These are phyloP conservation scores for Drosophila asahinai DNA, from an alignment of 1,140 invertebrate species.

Conservation along the genomic window DNA sequence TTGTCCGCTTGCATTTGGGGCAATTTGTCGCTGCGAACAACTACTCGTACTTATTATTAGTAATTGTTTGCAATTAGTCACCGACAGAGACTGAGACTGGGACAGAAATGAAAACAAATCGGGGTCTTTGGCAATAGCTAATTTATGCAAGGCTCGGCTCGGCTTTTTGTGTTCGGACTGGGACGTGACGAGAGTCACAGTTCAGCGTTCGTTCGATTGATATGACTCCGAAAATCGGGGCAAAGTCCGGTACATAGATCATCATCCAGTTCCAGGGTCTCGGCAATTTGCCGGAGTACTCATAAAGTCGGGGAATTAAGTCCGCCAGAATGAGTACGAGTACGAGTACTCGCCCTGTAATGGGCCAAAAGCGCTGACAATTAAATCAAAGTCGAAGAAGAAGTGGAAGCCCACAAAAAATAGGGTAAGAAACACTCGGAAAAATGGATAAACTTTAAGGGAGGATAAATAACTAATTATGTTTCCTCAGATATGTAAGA, in stretches of 20 bases:
- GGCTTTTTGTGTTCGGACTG: constrained; percentile 5
- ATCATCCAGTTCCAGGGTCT: constrained; percentile 23
- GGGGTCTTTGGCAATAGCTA: constrained; percentile 35
- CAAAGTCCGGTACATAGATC: constrained; percentile 27
- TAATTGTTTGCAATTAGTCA: constrained; percentile 66
- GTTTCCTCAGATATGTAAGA: too few species aligned
- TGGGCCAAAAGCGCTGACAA: constrained; percentile 33
- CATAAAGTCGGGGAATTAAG: constrained; percentile 26
- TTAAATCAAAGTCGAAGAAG: constrained; percentile 42
- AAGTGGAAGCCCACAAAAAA: background rate
- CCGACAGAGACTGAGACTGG: constrained; percentile 13
- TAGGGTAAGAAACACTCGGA: background rate
- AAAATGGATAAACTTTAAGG: background rate
- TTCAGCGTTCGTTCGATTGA: constrained; percentile 30
- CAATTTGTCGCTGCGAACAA: constrained; percentile 29
- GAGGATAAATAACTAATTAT: background rate
- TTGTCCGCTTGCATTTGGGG: constrained; percentile 38
- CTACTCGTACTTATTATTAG: constrained; percentile 42
- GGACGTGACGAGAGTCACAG: constrained; percentile 34
- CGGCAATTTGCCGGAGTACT: constrained; percentile 8
- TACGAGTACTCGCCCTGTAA: background rate
- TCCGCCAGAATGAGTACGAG: background rate
- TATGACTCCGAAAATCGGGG: constrained; percentile 18
- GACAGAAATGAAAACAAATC: constrained; percentile 22
- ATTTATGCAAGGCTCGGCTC: constrained; percentile 52